Evolutionary conservation across 1,140 invertebrate species (phyloP), one percentile per base, ranked within the genome.

Genomic region (Zaprionus inermis): DNA sequence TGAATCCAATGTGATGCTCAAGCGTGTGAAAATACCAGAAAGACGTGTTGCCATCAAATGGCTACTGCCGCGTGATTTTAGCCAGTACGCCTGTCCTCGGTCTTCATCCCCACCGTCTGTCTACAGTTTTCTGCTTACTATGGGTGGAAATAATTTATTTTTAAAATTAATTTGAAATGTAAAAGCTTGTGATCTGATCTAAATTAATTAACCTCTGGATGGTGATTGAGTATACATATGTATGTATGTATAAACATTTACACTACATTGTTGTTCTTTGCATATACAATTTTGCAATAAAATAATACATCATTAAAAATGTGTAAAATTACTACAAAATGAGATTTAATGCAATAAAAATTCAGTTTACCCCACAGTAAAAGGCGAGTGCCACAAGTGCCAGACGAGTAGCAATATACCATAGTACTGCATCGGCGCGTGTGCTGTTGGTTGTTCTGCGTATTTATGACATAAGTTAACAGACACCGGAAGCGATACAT

Each of bases 11-110:
- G 86, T 81, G 90, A 86, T 90, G 90, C 90, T 91, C 85, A 91
- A 91, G 90, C 90, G 90, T 90, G 90, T 88, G 90, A 91, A 91
- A 91, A 91, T 84, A 90, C 82, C 90, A 91, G 78, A 91, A 91
- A 91, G 89, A 91, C 89, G 89, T 91, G 89, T 90, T 89, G 81
- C 84, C 88, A 89, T 90, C 85, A 89, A 84, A 89, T 89, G 80
- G 61, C 63, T 58, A 58, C 46, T 56, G 59, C 20, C 59, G 58
- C 58, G 59, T 71, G 54, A 64, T 70, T 75, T 70, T 61, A 70
- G 57, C 72, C 65, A 74, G 41, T 59, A 57, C 18, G 52, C 49
- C 34, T 30, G 51, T 54, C 24, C 51, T 54, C 12, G 12, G 24
- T 54, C 20, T 28, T 28, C 12, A 5, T 14, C 14, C 49, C 51